phyloP scores from a whole-genome alignment of 2,113 vertebrate genomes.

The Rhea americana region DNA sequence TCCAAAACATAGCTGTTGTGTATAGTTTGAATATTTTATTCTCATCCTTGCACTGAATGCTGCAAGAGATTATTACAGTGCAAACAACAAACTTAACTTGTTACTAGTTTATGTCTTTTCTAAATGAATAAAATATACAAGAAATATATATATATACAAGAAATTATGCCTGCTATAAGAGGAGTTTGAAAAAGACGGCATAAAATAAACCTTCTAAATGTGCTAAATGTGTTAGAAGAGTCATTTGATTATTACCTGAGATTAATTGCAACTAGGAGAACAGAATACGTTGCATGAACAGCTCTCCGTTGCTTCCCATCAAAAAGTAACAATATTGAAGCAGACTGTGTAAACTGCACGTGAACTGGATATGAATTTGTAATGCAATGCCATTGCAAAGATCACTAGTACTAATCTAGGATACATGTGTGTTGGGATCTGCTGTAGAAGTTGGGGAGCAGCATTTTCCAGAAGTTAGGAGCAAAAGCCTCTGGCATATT shows the following conservation, averaged over 20 bases:
- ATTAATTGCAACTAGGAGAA: not conserved
- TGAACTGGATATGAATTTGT: not conserved
- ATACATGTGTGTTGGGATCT: not conserved
- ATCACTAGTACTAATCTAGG: not conserved
- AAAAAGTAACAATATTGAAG: not conserved
- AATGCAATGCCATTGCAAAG: not conserved
- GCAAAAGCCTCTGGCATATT: not conserved
- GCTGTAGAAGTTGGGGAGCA: not conserved
- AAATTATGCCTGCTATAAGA: not conserved
- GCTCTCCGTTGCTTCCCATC: not conserved
- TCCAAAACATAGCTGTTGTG: constrained; percentile 8
- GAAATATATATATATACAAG: not conserved
- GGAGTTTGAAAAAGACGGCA: not conserved
- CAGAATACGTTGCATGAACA: not conserved
- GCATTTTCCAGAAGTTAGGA: not conserved
- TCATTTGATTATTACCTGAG: not conserved
- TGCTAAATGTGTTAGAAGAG: not conserved
- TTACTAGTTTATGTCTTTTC: not conserved
- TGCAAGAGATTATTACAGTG: not conserved
- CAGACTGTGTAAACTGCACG: not conserved
- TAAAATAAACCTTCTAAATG: not conserved
- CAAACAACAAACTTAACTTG: not conserved
- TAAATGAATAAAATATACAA: not conserved
- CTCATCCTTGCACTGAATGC: not conserved
- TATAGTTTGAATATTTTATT: not conserved